Evolutionary conservation across 2,113 vertebrate genomes (phyloP).

Genomic region (Pontoporia blainvillei): DNA sequence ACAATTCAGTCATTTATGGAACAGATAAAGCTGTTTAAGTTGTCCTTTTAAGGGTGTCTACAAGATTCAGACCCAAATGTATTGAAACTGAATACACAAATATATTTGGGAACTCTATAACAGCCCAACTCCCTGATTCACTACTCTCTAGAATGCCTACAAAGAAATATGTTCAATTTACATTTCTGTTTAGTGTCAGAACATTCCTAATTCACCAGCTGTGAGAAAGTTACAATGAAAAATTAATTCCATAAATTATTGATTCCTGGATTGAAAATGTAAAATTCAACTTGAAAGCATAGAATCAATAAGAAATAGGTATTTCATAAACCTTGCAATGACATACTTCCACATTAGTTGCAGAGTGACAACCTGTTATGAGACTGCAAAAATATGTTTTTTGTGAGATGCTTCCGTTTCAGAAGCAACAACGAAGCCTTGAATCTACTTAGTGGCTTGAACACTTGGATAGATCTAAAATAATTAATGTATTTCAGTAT

Average conservation of each 20-base stretch:
- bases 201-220: conserved; percentile 44
- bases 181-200: conserved; percentile 33
- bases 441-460: not conserved
- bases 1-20: conserved; percentile 14
- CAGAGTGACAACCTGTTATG: conserved; percentile 4
- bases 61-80: not conserved
- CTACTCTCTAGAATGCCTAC: conserved; percentile 22
- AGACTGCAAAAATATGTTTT: not conserved
- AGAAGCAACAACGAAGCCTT: not conserved
- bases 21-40: conserved; percentile 23
- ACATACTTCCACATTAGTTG: conserved; percentile 37
- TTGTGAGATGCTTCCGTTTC: not conserved
- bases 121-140: not conserved
- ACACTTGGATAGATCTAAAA: not conserved
- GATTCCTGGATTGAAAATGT: conserved; percentile 49
- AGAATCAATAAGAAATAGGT: conserved; percentile 52
- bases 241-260: conserved; percentile 69
- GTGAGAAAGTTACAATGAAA: conserved; percentile 66
- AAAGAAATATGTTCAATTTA: conserved; percentile 48
- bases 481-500: not conserved
- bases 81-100: conserved; percentile 26
- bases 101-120: not conserved
- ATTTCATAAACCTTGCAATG: conserved; percentile 47
- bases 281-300: conserved; percentile 58
- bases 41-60: conserved; percentile 47